Evolutionary conservation across 1,140 invertebrate genomes (phyloP).

Genomic region (Drosophila suzukii): DNA sequence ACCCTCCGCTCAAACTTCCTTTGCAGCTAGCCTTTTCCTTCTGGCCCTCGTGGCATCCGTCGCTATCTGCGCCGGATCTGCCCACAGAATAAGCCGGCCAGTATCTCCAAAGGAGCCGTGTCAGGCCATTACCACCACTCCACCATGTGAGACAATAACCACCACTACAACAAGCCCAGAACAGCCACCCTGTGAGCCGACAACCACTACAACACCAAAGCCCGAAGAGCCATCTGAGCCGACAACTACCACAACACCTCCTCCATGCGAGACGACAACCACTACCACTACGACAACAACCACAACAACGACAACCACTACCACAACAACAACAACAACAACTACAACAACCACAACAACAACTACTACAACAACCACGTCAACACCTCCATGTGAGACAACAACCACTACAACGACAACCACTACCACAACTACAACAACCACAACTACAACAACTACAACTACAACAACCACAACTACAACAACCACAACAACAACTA

Average conservation of each 20-base stretch:
- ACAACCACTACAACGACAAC: slow-evolving; percentile 7
- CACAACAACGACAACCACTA: neutral
- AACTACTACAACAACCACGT: neutral
- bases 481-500: slow-evolving; percentile 1
- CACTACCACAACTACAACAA: slow-evolving; percentile 17
- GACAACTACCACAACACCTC: no score
- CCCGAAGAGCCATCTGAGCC: no score
- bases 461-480: slow-evolving; percentile 9
- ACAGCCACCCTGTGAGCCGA: neutral
- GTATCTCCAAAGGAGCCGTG: slow-evolving; percentile 20
- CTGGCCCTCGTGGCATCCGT: slow-evolving; percentile 41
- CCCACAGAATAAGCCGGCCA: slow-evolving; percentile 14
- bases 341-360: neutral
- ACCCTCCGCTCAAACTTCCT: neutral
- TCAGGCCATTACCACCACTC: slow-evolving; percentile 23
- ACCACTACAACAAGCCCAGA: neutral
- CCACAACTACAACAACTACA: slow-evolving; percentile 15
- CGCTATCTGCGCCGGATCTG: slow-evolving; percentile 22
- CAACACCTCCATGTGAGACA: neutral
- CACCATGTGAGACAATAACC: neutral
- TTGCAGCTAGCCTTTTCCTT: slow-evolving; percentile 53
- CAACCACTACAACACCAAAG: neutral
- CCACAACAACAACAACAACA: slow-evolving; percentile 4
- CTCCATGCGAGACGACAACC: neutral
- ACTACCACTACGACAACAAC: neutral